Evolutionary conservation across 2,797 vertebrate genomes (phyloP), one percentile per base, ranked within the genome.

Genomic region (Syndactyla subalaris): DNA sequence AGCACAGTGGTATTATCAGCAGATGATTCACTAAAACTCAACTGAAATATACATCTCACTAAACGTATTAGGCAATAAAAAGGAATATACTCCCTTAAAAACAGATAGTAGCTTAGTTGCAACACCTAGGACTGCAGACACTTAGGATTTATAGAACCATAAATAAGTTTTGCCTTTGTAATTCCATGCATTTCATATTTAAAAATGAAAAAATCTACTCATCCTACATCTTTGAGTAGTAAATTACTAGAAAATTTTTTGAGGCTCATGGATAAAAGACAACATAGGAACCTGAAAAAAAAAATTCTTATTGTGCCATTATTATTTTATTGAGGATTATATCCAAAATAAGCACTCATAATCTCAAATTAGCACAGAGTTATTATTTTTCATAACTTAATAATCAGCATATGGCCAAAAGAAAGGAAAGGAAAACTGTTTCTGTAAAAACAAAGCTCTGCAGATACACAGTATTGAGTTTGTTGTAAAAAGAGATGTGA

Each of bases 381-480:
- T 86, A 77, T 54, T 89, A 70, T 92, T 90, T 94, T 85, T 91
- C 30, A 24, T 92, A 63, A 61, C 46, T 94, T 89, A 94, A 93
- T 93, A 91, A 92, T 49, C 17, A 92, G 4, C 45, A 67, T 61
- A 82, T 67, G 52, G 32, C 41, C 62, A 86, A 76, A 90, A 89
- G 83, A 85, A 95, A 88, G 66, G 43, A 51, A 96, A 92, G 19
- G 11, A 88, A 66, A 92, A 63, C 14, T 57, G 15, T 34, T 93
- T 95, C 82, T 39, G 2, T 63, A 11, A 70, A 73, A 93, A 86
- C 12, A 85, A 52, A 87, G 52, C 14, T 82, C 34, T 80, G 63
- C 46, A 82, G 59, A 73, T 84, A 16, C 36, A 73, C 27, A 73
- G 41, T 61, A 66, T 63, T 55, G 54, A 70, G 71, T 61, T 55